Percentiles rank a stretch among this genome's conserved stretches.
Conservation (phyloP, 2,797 vertebrate genomes). For the Sarcophilus harrisii region DNA sequence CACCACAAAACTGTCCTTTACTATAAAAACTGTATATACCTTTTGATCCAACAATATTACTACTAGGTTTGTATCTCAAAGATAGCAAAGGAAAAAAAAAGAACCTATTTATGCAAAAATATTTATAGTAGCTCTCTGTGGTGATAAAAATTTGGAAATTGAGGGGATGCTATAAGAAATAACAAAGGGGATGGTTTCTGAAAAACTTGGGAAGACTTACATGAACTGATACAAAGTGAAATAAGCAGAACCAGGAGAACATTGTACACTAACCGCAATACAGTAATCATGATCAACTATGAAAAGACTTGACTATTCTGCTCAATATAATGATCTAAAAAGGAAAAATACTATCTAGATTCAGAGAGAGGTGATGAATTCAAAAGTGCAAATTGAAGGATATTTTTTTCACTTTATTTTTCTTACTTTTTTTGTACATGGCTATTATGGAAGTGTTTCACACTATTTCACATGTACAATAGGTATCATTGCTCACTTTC, state of each 20-base stretch:
- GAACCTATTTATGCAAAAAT: background rate
- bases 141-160: background rate
- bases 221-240: background rate
- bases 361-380: background rate
- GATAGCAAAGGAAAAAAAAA: background rate
- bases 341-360: background rate
- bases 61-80: background rate
- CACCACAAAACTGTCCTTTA: background rate
- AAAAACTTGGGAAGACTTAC: background rate
- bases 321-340: background rate
- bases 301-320: background rate
- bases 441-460: background rate
- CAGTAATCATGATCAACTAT: background rate
- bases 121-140: background rate
- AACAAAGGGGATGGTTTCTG: background rate
- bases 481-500: background rate
- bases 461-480: background rate
- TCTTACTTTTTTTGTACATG: background rate
- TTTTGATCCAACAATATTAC: background rate
- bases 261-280: background rate
- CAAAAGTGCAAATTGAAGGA: background rate
- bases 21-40: background rate
- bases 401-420: background rate
- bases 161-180: background rate
- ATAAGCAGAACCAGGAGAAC: background rate